Percentiles rank a stretch among this genome's conserved stretches.
Conservation (phyloP, 2,888 invertebrate genomes). For the Eutolmus rufibarbis region DNA sequence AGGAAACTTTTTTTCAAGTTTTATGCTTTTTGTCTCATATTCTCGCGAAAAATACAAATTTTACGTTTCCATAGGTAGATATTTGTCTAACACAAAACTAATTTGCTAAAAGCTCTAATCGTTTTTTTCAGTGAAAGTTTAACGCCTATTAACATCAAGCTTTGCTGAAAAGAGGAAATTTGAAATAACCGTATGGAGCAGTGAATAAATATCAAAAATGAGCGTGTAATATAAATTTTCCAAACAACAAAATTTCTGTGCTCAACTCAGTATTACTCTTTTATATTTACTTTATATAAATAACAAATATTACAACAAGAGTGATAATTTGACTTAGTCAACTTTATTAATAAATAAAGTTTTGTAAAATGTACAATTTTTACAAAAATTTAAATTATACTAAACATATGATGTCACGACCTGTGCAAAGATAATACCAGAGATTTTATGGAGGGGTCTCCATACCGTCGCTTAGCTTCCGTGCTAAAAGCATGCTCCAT, state of each 20-base stretch:
- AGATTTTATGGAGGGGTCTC: slow-evolving; percentile 71
- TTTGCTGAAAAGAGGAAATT: no score
- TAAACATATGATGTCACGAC: slow-evolving; percentile 52
- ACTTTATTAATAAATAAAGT: background rate
- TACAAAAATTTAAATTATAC: background rate
- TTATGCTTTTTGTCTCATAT: no score
- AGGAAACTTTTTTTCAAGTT: no score
- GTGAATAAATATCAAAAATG: no score
- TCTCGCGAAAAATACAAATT: no score
- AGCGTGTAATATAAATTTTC: background rate
- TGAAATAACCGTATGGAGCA: no score
- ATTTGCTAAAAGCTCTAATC: no score
- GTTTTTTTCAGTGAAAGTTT: no score
- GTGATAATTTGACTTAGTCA: background rate
- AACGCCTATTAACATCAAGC: no score
- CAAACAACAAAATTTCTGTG: background rate
- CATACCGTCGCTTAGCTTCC: slow-evolving; percentile 82
- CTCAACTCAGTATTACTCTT: background rate
- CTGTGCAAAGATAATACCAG: slow-evolving; percentile 57
- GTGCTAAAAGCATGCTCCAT: slow-evolving; percentile 94
- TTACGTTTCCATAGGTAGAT: no score
- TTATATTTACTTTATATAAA: background rate
- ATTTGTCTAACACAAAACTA: no score
- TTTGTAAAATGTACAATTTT: background rate
- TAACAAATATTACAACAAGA: background rate